These are phyloP conservation scores for Clusia tigrina DNA, from an alignment of 2,888 invertebrate species.

Conservation along the genomic window DNA sequence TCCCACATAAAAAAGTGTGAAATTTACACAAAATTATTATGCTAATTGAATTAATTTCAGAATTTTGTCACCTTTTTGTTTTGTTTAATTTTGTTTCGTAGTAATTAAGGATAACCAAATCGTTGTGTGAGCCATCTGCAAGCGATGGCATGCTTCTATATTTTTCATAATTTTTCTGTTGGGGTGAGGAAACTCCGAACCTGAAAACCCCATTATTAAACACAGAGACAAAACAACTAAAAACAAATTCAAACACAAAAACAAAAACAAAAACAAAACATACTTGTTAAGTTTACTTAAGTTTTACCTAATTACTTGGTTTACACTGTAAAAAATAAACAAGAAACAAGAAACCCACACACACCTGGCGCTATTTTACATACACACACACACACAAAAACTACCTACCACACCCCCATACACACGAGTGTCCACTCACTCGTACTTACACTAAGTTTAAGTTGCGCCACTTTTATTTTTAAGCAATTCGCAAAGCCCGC, in stretches of 20 bases:
- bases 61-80: too few species aligned
- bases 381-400: not conserved
- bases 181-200: not conserved
- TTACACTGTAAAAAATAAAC: conserved; percentile 2
- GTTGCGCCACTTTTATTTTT: too few species aligned
- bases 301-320: conserved; percentile 1
- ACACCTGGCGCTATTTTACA: not conserved
- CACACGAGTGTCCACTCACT: too few species aligned
- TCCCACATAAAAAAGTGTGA: too few species aligned
- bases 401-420: not conserved
- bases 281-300: not conserved
- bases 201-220: not conserved
- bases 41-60: too few species aligned
- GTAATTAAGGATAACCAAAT: conserved; percentile 57
- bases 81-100: conserved; percentile 28
- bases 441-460: not conserved
- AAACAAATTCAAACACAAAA: not conserved
- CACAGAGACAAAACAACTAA: not conserved
- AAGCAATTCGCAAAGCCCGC: too few species aligned
- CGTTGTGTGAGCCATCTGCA: conserved; percentile 39
- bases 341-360: not conserved
- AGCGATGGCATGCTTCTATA: not conserved
- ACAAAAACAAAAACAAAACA: not conserved
- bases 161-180: not conserved
- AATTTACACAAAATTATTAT: too few species aligned